phyloP scores from a whole-genome alignment of 1,140 invertebrate species.

The Sinonovacula constricta region DNA sequence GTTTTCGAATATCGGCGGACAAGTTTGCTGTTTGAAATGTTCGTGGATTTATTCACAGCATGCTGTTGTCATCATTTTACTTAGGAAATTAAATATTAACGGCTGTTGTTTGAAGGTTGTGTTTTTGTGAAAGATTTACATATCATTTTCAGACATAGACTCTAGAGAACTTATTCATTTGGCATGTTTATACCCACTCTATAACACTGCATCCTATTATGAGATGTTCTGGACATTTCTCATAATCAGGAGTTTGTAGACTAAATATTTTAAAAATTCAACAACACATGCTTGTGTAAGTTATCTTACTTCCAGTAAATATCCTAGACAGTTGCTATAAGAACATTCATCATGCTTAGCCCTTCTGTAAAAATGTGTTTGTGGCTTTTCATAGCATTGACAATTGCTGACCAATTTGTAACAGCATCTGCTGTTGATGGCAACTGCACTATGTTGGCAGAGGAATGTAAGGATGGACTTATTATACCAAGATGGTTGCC shows the following conservation, averaged over 20 bases:
- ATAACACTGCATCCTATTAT: not conserved
- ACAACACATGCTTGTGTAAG: not conserved
- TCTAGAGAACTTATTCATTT: not conserved
- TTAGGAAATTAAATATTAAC: no score
- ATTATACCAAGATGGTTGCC: slow-evolving; percentile 82
- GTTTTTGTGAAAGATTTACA: no score
- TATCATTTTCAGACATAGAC: no score
- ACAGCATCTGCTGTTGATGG: not conserved
- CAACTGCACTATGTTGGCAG: slow-evolving; percentile 54
- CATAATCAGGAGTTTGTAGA: not conserved
- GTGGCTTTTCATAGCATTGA: slow-evolving; percentile 19
- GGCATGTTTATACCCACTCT: not conserved
- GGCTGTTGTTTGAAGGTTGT: no score
- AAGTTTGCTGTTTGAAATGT: not conserved
- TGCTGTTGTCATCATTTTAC: not conserved
- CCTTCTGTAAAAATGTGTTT: slow-evolving; percentile 24
- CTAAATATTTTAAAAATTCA: not conserved
- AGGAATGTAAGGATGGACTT: slow-evolving; percentile 72
- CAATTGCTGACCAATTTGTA: not conserved
- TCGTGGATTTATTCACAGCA: not conserved
- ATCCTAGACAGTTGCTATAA: not conserved
- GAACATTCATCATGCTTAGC: not conserved
- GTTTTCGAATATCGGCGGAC: not conserved
- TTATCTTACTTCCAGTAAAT: not conserved
- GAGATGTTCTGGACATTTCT: not conserved